Evolutionary conservation across 2,797 vertebrate genomes (phyloP).

Genomic region (Lutjanus argentimaculatus): DNA sequence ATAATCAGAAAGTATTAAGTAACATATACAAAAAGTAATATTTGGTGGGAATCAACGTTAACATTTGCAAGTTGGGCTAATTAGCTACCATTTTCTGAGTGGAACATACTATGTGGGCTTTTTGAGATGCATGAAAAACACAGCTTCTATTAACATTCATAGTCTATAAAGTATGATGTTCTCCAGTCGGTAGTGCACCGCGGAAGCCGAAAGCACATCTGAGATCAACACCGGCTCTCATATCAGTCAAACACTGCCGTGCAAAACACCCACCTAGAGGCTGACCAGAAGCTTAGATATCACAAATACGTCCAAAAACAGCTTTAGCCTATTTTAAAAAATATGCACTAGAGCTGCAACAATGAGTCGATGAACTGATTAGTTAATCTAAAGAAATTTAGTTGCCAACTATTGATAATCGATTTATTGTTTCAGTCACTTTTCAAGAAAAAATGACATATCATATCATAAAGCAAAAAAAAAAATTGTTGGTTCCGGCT

Average conservation of each 20-base stretch:
- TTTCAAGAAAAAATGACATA: too few relatives aligned
- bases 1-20: not conserved
- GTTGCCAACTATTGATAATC: too few relatives aligned
- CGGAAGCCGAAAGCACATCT: too few relatives aligned
- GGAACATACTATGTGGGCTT: not conserved
- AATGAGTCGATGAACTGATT: too few relatives aligned
- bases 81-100: not conserved
- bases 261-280: not conserved
- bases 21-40: not conserved
- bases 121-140: not conserved
- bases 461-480: too few relatives aligned
- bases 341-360: not conserved
- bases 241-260: not conserved
- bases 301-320: not conserved
- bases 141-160: not conserved
- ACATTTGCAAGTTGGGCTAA: not conserved
- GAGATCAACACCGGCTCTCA: not conserved
- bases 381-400: too few relatives aligned
- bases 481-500: too few relatives aligned
- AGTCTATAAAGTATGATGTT: not conserved
- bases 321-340: not conserved
- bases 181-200: not conserved
- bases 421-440: too few relatives aligned
- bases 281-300: not conserved
- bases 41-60: not conserved